Conservation (phyloP, 2,113 vertebrate genomes). For the Grammomys dolichurus region DNA sequence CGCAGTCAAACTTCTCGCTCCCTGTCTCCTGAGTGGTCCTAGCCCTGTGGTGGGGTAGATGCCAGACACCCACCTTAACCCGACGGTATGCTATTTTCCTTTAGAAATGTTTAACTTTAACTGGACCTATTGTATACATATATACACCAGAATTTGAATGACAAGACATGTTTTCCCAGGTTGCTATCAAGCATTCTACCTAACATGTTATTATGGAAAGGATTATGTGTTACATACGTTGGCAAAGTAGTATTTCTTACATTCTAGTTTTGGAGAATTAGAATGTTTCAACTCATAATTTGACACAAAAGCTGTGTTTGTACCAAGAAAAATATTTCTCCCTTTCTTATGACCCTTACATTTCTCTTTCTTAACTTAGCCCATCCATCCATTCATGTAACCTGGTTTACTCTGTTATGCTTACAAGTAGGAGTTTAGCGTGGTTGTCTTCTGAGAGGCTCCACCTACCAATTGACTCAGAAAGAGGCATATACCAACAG, state of each 20-base stretch:
- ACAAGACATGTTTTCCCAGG: conserved; percentile 26
- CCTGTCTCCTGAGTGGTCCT: too few relatives aligned
- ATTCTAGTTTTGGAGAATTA: conserved; percentile 31
- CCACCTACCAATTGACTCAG: too few relatives aligned
- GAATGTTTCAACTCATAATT: conserved; percentile 38
- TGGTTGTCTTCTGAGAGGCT: too few relatives aligned
- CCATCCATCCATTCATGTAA: neutral
- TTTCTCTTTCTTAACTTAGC: neutral
- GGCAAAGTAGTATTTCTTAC: conserved; percentile 18
- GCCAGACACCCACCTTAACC: too few relatives aligned
- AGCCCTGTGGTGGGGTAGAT: too few relatives aligned
- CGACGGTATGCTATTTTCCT: neutral
- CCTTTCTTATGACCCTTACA: neutral
- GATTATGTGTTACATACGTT: conserved; percentile 36
- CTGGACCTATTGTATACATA: neutral
- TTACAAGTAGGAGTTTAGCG: too few relatives aligned
- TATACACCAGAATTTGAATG: conserved; percentile 29
- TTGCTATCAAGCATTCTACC: conserved; percentile 35
- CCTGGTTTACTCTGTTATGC: neutral
- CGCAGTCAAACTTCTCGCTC: too few relatives aligned
- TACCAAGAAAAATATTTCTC: conserved; percentile 45
- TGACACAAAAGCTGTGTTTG: conserved; percentile 38
- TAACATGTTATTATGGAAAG: conserved; percentile 36
- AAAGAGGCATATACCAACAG: too few relatives aligned
- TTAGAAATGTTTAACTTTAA: conserved; percentile 29